Percentiles rank a stretch among this genome's conserved stretches.
Evolutionary conservation across 2,113 vertebrate genomes (phyloP).

Genomic region (Dryoscopus gambensis): DNA sequence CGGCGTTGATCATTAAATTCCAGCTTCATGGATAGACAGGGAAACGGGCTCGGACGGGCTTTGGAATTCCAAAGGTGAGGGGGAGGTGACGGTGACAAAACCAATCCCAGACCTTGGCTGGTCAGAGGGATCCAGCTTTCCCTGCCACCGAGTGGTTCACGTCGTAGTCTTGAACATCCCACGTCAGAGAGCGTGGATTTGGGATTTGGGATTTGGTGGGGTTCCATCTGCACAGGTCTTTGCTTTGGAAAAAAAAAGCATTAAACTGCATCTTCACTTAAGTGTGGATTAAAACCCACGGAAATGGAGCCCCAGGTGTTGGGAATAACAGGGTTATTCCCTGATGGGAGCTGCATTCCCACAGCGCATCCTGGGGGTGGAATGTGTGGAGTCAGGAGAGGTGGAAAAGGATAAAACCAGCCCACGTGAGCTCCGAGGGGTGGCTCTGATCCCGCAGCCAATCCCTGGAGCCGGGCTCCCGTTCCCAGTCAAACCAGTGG

Average conservation of each 20-base stretch:
- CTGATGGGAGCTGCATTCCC: not conserved
- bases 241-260: not conserved
- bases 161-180: rapidly evolving
- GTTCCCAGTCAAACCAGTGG: not conserved
- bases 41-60: not conserved
- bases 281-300: not conserved
- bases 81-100: not conserved
- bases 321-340: not conserved
- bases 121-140: not conserved
- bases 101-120: not conserved
- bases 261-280: not conserved
- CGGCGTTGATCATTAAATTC: not conserved
- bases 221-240: not conserved
- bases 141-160: not conserved
- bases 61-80: not conserved
- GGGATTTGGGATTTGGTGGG: not conserved
- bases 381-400: not conserved
- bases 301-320: not conserved
- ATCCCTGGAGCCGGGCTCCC: not conserved
- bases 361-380: not conserved
- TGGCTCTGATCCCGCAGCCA: not conserved
- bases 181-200: not conserved
- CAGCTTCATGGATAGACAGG: not conserved
- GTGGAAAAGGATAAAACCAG: not conserved
- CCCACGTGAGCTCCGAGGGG: rapidly evolving